Base-by-base conservation (phyloP, 2,888 invertebrate genomes). In the Zelleria hepariella region DNA sequence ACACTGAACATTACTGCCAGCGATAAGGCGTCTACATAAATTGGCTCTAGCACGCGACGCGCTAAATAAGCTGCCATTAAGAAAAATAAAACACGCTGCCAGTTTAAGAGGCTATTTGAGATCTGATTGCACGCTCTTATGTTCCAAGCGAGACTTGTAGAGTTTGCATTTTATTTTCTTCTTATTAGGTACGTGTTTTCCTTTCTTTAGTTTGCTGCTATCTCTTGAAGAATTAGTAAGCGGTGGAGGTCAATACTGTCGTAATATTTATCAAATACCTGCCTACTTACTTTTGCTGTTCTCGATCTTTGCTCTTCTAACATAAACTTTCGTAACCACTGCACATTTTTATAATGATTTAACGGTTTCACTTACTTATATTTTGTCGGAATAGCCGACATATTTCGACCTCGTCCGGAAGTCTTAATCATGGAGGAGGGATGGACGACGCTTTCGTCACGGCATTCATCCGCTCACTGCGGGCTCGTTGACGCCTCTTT, bases 1-100 rank as follows among this genome's bases (percentile, higher is more conserved):
- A 86, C 82, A 81, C 77, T 80, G 78, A 82, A 82, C 84, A 86
- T 86, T 86, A 86, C 82, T 80, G 70, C 68, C 67, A 60, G 69
- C 83, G 86, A 87, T 86, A 87, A 86, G 85, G 79, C 78, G 77
- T 73, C 77, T 69, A 74, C 84, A 76, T 80, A 83, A 86, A 87
- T 86, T 82, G 83, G 74, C 69, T 68, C 61, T 67, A 68, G 70
- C 86, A 87, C 86, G 86, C 87, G 70, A 86, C 67, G 72, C 59
- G 67, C 23, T 48, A 57, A 57, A 57, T 48, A 57, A 18, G 26
- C 24, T 10, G 24, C 57, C 57, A 57, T 57, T 57, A 47, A 47
- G 23, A 42, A 47, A 47, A 57, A 57, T 47, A 24, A 57, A 57
- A 24, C 53, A 24, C 53, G 20, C 18, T 53, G 21, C 53, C n/a